Percentiles rank a stretch among this genome's conserved stretches.
These are phyloP conservation scores for Uloborus diversus DNA, from an alignment of 1,140 invertebrate species.

Conservation along the genomic window DNA sequence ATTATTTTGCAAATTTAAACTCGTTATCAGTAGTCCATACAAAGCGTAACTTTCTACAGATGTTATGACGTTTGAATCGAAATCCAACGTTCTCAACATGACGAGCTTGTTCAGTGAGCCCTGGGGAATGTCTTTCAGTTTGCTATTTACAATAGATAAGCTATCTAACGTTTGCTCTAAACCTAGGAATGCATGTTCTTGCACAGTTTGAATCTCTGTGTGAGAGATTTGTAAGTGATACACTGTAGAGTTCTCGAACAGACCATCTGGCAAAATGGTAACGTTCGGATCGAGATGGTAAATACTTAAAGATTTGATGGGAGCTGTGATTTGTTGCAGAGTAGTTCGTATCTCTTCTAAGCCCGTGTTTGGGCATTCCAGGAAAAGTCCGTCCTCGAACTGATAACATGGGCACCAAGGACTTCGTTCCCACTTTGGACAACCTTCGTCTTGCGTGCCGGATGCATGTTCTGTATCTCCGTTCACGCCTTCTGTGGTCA, in stretches of 20 bases:
- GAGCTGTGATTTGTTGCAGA: slow-evolving; percentile 68
- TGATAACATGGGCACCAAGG: slow-evolving; percentile 88
- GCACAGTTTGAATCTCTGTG: slow-evolving; percentile 77
- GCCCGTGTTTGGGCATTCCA: slow-evolving; percentile 86
- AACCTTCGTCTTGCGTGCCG: slow-evolving; percentile 64
- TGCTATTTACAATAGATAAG: slow-evolving; percentile 81
- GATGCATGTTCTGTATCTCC: slow-evolving; percentile 22
- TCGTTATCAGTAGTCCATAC: slow-evolving; percentile 81
- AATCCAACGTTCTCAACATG: slow-evolving; percentile 78
- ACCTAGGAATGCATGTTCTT: slow-evolving; percentile 77
- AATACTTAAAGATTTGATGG: slow-evolving; percentile 84
- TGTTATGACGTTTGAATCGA: slow-evolving; percentile 85
- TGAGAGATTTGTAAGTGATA: slow-evolving; percentile 80
- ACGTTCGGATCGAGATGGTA: slow-evolving; percentile 84
- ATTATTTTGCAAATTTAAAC: slow-evolving; percentile 86
- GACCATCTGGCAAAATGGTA: slow-evolving; percentile 74
- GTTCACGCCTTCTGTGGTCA: slow-evolving; percentile 22
- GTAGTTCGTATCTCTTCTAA: slow-evolving; percentile 69
- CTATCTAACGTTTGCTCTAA: slow-evolving; percentile 80
- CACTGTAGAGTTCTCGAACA: slow-evolving; percentile 77
- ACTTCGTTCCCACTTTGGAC: slow-evolving; percentile 76
- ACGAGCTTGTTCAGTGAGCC: slow-evolving; percentile 78
- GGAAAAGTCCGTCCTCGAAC: slow-evolving; percentile 87
- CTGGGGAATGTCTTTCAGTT: slow-evolving; percentile 81
- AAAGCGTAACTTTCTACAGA: slow-evolving; percentile 86